A percentile compares a stretch with the other conserved stretches of the same genome.
Conservation (phyloP, 2,797 vertebrate species). For the Gymnodraco acuticeps region DNA sequence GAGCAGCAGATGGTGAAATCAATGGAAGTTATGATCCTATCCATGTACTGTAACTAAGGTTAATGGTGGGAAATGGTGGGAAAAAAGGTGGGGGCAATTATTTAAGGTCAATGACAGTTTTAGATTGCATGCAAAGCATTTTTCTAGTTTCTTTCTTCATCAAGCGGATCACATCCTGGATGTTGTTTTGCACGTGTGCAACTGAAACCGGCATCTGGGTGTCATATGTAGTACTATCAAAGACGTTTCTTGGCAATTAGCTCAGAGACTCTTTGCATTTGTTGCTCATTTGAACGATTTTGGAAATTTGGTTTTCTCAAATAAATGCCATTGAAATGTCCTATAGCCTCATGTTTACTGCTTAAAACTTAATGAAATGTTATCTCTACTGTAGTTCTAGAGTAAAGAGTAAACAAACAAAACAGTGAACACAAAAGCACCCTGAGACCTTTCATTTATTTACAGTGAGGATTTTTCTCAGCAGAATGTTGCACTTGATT, state of each 20-base stretch:
- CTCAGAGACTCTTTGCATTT: conserved; percentile 35
- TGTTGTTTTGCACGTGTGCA: conserved; percentile 53
- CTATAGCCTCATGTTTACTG: not conserved
- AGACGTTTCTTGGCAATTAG: conserved; percentile 40
- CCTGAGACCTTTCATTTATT: conserved; percentile 13
- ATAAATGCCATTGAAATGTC: conserved; percentile 29
- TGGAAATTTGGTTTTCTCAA: conserved; percentile 38
- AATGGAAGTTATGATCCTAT: conserved; percentile 37
- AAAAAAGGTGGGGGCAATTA: conserved; percentile 16
- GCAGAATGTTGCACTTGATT: conserved; percentile 20
- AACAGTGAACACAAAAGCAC: not conserved
- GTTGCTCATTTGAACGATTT: conserved; percentile 24
- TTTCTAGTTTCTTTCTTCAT: conserved; percentile 29
- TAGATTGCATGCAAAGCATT: conserved; percentile 30
- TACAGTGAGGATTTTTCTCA: not conserved
- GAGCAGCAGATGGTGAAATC: conserved; percentile 48
- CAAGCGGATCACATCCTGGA: conserved; percentile 56
- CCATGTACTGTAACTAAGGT: conserved; percentile 10
- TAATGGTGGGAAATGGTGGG: conserved; percentile 15
- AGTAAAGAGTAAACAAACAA: not conserved
- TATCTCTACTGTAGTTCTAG: not conserved
- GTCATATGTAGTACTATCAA: conserved; percentile 64
- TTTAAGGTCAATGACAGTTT: conserved; percentile 49
- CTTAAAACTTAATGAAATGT: conserved; percentile 7
- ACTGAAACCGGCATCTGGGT: conserved; percentile 64